phyloP scores from a whole-genome alignment of 2,113 vertebrate genomes.

The Crocuta crocuta region DNA sequence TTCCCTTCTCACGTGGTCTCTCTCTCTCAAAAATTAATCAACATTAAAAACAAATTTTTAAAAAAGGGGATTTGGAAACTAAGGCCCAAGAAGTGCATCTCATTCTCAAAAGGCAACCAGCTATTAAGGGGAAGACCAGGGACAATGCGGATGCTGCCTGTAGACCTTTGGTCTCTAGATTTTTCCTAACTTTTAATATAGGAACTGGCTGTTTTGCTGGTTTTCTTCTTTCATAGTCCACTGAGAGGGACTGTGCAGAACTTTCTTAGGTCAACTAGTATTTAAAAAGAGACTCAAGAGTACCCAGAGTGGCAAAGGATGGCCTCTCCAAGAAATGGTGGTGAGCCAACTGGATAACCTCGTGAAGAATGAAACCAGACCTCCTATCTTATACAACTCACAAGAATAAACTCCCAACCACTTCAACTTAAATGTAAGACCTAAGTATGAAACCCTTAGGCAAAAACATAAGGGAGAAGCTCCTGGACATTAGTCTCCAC shows the following conservation, averaged over 20 bases:
- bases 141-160: neutral
- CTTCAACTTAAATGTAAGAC: neutral
- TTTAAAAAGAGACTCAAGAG: neutral
- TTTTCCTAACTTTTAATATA: neutral
- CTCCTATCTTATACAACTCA: neutral
- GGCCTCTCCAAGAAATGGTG: neutral
- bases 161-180: neutral
- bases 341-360: neutral
- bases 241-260: neutral
- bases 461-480: neutral
- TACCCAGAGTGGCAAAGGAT: neutral
- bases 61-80: neutral
- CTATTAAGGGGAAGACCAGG: neutral
- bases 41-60: too few species aligned
- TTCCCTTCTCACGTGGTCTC: too few species aligned
- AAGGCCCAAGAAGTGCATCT: neutral
- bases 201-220: neutral
- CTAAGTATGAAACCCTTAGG: neutral
- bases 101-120: neutral
- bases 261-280: neutral
- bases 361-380: neutral
- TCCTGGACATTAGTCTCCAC: neutral
- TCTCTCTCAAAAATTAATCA: too few species aligned
- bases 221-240: neutral
- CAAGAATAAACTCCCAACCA: neutral